Base-by-base conservation (phyloP, 1,140 invertebrate species). In the Anoplophora glabripennis region DNA sequence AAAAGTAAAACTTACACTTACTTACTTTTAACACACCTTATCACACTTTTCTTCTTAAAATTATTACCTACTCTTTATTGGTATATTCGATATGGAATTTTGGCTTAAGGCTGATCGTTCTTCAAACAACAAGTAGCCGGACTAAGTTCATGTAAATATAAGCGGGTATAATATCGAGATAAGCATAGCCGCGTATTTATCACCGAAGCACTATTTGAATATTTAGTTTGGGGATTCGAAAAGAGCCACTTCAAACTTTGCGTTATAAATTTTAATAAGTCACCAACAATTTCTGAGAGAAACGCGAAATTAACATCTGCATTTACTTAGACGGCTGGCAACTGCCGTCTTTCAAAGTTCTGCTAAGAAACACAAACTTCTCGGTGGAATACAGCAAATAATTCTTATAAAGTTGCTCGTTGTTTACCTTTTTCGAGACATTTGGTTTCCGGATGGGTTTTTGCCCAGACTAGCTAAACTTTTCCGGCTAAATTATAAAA, bases 231-330 rank as follows among this genome's bases (percentile, higher is more conserved):
- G 5, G 21, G 5, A 3, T 28, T 5, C 3, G 21, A 28, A 28
- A 3, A 28, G 21, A 49, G 47, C 7, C 34, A 49, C 34, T 49
- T 7, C 14, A 49, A 49, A 49, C 47, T 53, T 42, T 18, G 17
- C 37, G 41, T 42, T 42, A 53, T 53, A 53, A 53, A 53, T 53
- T 53, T 53, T 53, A 53, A 53, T 53, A 53, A 53, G 51, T 53
- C 40, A 53, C 37, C 51, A 53, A 40, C 51, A 53, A 53, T 53
- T 41, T 53, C 17, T 41, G 17, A 28, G 51, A 38, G 40, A 53
- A 53, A n/a, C 40, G 51, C 40, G 40, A 38, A 53, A 53, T 53
- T 53, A 53, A 53, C 51, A 53, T 36, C 41, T 28, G 40, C 51
- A 53, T 41, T 53, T 53, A 18, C 37, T 42, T 53, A 42, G 15